Percentiles rank a stretch among this genome's conserved stretches.
Evolutionary conservation across 2,888 invertebrate genomes (phyloP).

Genomic region (Agonopterix alstromeriana): DNA sequence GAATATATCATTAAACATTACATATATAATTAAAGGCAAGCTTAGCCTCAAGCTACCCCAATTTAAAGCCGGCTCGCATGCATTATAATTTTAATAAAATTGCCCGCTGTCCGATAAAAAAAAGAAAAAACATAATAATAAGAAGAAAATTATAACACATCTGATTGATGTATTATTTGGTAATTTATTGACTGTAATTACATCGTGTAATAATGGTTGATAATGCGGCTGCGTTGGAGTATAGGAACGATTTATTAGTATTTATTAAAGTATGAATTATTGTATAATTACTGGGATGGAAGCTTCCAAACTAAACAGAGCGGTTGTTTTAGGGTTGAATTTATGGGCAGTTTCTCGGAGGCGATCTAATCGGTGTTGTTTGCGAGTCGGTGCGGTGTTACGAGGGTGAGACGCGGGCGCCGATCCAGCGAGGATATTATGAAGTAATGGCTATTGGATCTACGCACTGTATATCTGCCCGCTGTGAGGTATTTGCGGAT

Average conservation of each 20-base stretch:
- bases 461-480: neutral
- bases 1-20: slow-evolving; percentile 76
- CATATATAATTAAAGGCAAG: slow-evolving; percentile 71
- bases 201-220: slow-evolving; percentile 72
- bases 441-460: slow-evolving; percentile 1
- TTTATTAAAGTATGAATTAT: slow-evolving; percentile 77
- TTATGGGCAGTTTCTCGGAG: slow-evolving; percentile 65
- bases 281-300: slow-evolving; percentile 72
- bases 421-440: slow-evolving; percentile 7
- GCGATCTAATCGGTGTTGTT: slow-evolving; percentile 56
- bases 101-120: slow-evolving; percentile 58
- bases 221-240: slow-evolving; percentile 53
- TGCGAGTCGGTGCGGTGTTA: slow-evolving; percentile 33
- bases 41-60: slow-evolving; percentile 70
- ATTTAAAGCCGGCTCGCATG: slow-evolving; percentile 53
- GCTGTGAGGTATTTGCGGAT: too few species aligned
- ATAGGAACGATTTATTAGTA: slow-evolving; percentile 72
- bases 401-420: slow-evolving; percentile 29
- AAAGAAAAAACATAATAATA: slow-evolving; percentile 43
- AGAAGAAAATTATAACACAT: slow-evolving; percentile 74
- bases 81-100: slow-evolving; percentile 76
- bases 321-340: slow-evolving; percentile 69
- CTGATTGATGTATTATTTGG: slow-evolving; percentile 77
- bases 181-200: slow-evolving; percentile 75
- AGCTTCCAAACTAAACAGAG: slow-evolving; percentile 72